Evolutionary conservation across 1,140 invertebrate genomes (phyloP).

Genomic region (Pararge aegeria): DNA sequence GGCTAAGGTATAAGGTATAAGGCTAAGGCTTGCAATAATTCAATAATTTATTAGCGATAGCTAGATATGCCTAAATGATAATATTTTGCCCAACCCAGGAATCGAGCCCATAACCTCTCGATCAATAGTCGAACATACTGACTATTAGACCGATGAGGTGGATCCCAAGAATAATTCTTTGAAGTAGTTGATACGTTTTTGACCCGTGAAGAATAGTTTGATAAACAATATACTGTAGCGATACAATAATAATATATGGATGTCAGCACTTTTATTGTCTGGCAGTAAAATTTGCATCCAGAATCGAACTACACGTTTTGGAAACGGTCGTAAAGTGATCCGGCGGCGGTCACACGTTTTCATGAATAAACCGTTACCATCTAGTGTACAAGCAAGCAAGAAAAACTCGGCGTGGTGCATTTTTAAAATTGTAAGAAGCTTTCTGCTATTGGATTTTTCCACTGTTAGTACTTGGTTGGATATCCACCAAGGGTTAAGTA

Average conservation of each 20-base stretch:
- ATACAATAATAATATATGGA: constrained; percentile 14
- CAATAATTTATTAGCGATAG: too few relatives aligned
- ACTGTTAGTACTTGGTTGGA: not conserved
- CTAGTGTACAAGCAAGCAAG: constrained; percentile 7
- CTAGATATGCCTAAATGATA: too few relatives aligned
- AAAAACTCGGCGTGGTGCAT: constrained; percentile 16
- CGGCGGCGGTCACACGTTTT: constrained; percentile 22
- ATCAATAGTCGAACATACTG: too few relatives aligned
- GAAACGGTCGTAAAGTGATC: constrained; percentile 27
- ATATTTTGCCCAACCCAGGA: too few relatives aligned
- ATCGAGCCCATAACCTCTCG: too few relatives aligned
- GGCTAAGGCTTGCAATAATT: too few relatives aligned
- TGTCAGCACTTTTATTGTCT: constrained; percentile 24
- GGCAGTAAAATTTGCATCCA: constrained; percentile 27
- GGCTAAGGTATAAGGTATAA: too few relatives aligned
- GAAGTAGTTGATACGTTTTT: too few relatives aligned
- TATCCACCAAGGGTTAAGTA: not conserved
- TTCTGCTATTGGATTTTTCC: constrained; percentile 13
- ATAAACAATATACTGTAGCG: constrained; percentile 3
- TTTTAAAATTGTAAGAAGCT: constrained; percentile 14
- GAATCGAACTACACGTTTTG: constrained; percentile 26
- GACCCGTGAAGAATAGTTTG: not conserved
- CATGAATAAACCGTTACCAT: constrained; percentile 27
- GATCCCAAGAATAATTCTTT: too few relatives aligned
- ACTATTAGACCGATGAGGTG: too few relatives aligned